A percentile compares a stretch with the other conserved stretches of the same genome.
Evolutionary conservation across 1,140 invertebrate genomes (phyloP).

Genomic region (Trachymyrmex cornetzi): DNA sequence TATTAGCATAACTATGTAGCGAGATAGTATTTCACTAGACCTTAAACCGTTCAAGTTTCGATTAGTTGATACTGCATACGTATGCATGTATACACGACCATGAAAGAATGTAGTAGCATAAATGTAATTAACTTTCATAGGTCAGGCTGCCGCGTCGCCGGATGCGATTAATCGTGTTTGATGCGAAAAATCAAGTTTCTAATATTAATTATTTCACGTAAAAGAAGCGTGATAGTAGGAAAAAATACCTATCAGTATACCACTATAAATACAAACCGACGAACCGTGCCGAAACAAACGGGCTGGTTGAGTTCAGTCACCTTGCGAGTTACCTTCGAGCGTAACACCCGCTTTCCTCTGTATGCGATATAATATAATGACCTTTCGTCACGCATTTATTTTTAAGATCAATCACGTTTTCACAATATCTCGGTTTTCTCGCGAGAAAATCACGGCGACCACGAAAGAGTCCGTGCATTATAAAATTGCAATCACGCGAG

Average conservation of each 20-base stretch:
- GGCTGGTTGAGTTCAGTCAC: constrained; percentile 73
- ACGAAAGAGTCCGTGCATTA: not conserved
- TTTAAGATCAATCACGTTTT: constrained; percentile 62
- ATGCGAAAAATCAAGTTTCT: constrained; percentile 40
- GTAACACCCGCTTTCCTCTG: constrained; percentile 59
- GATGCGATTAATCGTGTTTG: constrained; percentile 16
- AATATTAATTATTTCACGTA: constrained; percentile 8
- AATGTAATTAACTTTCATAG: constrained; percentile 31
- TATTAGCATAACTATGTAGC: not conserved
- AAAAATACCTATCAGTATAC: not conserved
- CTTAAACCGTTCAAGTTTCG: not conserved
- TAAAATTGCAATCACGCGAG: constrained; percentile 7
- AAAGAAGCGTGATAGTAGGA: constrained; percentile 42
- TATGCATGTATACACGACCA: not conserved
- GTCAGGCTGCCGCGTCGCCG: too few species aligned
- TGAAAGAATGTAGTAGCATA: not conserved
- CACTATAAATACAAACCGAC: constrained; percentile 3
- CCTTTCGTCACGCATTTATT: constrained; percentile 69
- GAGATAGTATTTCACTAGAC: not conserved
- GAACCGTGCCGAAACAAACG: constrained; percentile 51
- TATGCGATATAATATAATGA: constrained; percentile 60
- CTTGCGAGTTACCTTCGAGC: constrained; percentile 68
- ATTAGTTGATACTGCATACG: not conserved
- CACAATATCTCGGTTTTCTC: constrained; percentile 12
- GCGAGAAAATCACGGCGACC: constrained; percentile 14